Conservation (phyloP, 2,797 vertebrate species). For the Stomatorhinus walkeri region DNA sequence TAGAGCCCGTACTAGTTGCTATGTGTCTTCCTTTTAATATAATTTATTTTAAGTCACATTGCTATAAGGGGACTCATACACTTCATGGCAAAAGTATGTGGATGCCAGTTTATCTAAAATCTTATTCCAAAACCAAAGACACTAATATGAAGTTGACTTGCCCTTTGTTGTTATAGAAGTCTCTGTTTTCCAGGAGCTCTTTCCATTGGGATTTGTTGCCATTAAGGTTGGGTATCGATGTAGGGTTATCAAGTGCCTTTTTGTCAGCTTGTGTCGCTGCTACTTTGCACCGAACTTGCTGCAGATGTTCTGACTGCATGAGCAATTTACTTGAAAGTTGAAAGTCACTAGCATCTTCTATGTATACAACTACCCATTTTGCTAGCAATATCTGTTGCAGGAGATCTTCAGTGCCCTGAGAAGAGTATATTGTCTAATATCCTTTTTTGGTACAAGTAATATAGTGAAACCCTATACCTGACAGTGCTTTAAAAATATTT, state of each 20-base stretch:
- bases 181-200: not conserved
- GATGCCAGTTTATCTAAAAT: not conserved
- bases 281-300: not conserved
- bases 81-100: not conserved
- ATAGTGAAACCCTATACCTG: not conserved
- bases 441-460: not conserved
- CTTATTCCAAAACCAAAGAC: not conserved
- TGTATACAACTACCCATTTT: not conserved
- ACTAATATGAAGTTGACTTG: not conserved
- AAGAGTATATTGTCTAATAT: not conserved
- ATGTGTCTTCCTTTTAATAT: not conserved
- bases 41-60: not conserved
- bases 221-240: not conserved
- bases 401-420: not conserved
- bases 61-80: not conserved
- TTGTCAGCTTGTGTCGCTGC: not conserved
- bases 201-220: not conserved
- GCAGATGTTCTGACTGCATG: not conserved
- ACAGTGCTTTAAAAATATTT: not conserved
- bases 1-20: not conserved
- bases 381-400: not conserved
- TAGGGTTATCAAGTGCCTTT: not conserved
- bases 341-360: not conserved
- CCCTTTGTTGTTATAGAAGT: not conserved
- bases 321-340: not conserved